Evolutionary conservation across 2,888 invertebrate genomes (phyloP), one percentile per base, ranked within the genome.

Genomic region (Drosophila atroscutellata): DNA sequence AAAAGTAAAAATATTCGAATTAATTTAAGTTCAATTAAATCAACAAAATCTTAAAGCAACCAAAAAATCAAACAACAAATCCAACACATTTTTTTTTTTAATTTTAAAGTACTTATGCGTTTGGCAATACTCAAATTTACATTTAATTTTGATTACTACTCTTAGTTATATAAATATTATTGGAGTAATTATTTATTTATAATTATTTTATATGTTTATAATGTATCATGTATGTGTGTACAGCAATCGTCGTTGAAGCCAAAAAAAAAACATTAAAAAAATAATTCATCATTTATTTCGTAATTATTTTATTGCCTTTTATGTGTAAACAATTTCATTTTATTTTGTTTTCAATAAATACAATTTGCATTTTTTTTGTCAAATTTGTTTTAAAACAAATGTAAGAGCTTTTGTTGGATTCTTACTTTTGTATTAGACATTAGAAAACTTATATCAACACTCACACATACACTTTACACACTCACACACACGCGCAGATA

Each of bases 311-410:
- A 42, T 50, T 45, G 58, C 54, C 50, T 60, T 61, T 66, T 37
- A 54, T 63, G 52, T 73, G 39, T 74, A 69, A 73, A 62, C 36
- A 49, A 39, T 60, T 72, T 54, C 9, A 50, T 47, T 47, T 65
- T 50, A 45, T 36, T 75, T 75, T 75, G 45, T 57, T 37, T 49
- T 42, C 47, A 75, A 59, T 72, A 72, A 72, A 75, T 70, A n/a
- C 26, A 2, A 36, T 58, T 42, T 56, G 45, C 64, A 63, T 59
- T 45, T 70, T 70, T 57, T 55, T 45, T 67, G 56, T 68, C 39
- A 56, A 55, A 26, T 69, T 72, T 65, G 47, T 62, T 57, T 65
- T 65, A 39, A 68, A 58, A 37, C 24, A 50, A 51, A 51, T 66
- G 42, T 62, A 65, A 76, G 45, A 32, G 45, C 45, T 57, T 64